A percentile compares a stretch with the other conserved stretches of the same genome.
Conservation (phyloP, 2,888 invertebrate species). For the Scaptomyza reducta region DNA sequence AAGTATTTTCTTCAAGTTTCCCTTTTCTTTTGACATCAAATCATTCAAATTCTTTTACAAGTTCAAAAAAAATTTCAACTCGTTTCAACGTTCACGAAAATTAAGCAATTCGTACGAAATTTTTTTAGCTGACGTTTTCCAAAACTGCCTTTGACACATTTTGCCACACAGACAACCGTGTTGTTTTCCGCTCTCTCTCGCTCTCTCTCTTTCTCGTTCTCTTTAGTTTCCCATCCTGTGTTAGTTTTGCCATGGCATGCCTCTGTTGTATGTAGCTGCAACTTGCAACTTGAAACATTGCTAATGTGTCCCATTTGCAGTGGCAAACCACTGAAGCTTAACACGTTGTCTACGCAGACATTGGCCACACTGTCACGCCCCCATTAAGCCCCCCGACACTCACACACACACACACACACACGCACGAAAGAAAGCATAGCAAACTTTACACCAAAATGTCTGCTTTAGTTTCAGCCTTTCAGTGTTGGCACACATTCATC, state of each 20-base stretch:
- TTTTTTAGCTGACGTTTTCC: constrained; percentile 11
- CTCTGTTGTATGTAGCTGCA: constrained; percentile 8
- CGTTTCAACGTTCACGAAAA: constrained; percentile 20
- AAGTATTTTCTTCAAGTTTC: no score
- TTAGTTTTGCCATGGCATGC: not conserved
- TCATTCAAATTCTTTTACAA: no score
- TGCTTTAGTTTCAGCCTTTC: constrained; percentile 64
- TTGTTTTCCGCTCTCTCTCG: constrained; percentile 5
- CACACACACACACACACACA: constrained; percentile 28
- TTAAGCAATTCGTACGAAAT: constrained; percentile 40
- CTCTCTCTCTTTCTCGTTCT: not conserved
- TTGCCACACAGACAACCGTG: constrained; percentile 27
- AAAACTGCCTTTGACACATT: constrained; percentile 58
- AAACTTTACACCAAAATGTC: constrained; percentile 65
- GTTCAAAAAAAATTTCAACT: constrained; percentile 25
- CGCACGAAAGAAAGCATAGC: constrained; percentile 26
- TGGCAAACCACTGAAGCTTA: constrained; percentile 80
- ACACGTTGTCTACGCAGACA: constrained; percentile 80
- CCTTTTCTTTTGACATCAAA: no score
- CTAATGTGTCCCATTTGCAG: constrained; percentile 81
- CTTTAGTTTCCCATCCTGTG: not conserved
- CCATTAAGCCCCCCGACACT: constrained; percentile 4
- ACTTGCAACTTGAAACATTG: constrained; percentile 62
- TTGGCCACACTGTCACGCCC: constrained; percentile 56
- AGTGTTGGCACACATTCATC: constrained; percentile 71